phyloP scores from a whole-genome alignment of 1,140 invertebrate genomes.

The Sipha flava region DNA sequence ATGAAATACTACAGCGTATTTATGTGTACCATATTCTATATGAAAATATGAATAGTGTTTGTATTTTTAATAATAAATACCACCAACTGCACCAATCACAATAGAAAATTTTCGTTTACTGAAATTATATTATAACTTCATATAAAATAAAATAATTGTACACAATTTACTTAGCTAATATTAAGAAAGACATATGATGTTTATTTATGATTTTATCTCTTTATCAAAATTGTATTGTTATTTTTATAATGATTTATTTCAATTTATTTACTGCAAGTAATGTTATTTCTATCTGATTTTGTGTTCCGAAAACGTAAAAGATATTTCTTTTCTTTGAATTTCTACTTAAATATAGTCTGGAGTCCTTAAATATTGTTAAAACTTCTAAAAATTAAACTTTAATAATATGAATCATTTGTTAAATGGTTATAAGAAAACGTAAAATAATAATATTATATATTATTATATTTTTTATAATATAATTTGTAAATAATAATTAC shows the following conservation, averaged over 20 bases:
- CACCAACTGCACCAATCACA: no score
- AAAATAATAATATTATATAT: no score
- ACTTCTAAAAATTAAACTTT: no score
- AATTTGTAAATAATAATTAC: no score
- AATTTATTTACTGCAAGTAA: background rate
- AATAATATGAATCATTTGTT: no score
- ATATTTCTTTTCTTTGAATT: no score
- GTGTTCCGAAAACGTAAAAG: no score
- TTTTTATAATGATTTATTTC: background rate
- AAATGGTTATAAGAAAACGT: no score
- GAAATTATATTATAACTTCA: background rate
- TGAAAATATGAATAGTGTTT: background rate
- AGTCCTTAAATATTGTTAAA: no score
- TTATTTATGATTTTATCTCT: no score
- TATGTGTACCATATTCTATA: background rate
- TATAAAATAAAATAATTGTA: background rate
- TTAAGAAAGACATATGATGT: background rate
- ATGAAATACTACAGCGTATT: background rate
- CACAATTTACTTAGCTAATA: background rate
- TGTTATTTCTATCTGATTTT: background rate
- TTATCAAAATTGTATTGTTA: no score
- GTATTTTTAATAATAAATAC: constrained; percentile 2
- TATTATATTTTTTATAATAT: no score
- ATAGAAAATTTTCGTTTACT: background rate
- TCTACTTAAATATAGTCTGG: background rate